Evolutionary conservation across 2,113 vertebrate genomes (phyloP).

Genomic region (zebrafish (Danio rerio)): GRCz12tu NC_133185.1:22550001-22550500

Average conservation of each 20-base stretch:
- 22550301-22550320: constrained; percentile 48
- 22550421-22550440: constrained; percentile 66
- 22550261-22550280: constrained; percentile 55
- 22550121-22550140: background rate
- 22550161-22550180: background rate
- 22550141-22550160: background rate
- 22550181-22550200: background rate
- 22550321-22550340: constrained; percentile 58
- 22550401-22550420: constrained; percentile 65
- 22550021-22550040: background rate
- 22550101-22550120: background rate
- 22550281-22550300: constrained; percentile 53
- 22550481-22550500: constrained; percentile 47
- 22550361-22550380: constrained; percentile 74
- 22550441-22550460: constrained; percentile 74
- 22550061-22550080: background rate
- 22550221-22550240: constrained; percentile 28
- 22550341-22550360: constrained; percentile 73
- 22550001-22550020: constrained; percentile 5
- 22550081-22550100: background rate
- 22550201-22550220: background rate
- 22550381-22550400: constrained; percentile 63
- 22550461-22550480: constrained; percentile 51
- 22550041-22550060: background rate
- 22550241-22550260: constrained; percentile 12